Percentiles rank a stretch among this genome's conserved stretches.
Conservation (phyloP, 2,888 invertebrate genomes). For the Drosophila melanosoma region DNA sequence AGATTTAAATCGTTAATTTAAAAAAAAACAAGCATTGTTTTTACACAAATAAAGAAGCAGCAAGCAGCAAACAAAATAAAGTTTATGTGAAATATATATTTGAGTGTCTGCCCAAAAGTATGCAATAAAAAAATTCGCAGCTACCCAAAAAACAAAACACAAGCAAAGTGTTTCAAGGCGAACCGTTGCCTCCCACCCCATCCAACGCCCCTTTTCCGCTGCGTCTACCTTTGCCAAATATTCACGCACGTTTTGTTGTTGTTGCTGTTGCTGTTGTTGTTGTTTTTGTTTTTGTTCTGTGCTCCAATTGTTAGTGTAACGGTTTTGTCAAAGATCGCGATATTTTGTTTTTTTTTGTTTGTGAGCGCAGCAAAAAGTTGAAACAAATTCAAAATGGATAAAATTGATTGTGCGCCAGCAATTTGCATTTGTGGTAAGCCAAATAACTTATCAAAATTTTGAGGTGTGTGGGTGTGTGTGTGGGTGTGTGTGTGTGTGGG, state of each 20-base stretch:
- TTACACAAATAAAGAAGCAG: too few species aligned
- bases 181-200: accelerated
- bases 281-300: neutral
- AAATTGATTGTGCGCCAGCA: conserved; percentile 44
- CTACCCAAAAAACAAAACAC: neutral
- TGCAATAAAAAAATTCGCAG: conserved; percentile 18
- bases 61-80: neutral
- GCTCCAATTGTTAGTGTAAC: neutral
- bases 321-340: neutral
- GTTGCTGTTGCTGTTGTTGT: neutral
- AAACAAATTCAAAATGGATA: neutral
- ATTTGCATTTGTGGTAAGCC: conserved; percentile 54
- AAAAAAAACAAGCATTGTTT: too few species aligned
- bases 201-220: neutral
- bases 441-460: neutral
- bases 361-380: conserved; percentile 1
- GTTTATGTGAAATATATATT: neutral
- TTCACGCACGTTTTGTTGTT: neutral
- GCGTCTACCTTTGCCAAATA: neutral
- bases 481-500: neutral
- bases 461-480: neutral
- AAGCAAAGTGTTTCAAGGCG: conserved; percentile 7
- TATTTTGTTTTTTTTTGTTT: neutral
- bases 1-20: neutral
- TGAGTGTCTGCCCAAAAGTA: conserved; percentile 31